Evolutionary conservation across 2,888 invertebrate species (phyloP), one percentile per base, ranked within the genome.

Genomic region (Dynastes maya): DNA sequence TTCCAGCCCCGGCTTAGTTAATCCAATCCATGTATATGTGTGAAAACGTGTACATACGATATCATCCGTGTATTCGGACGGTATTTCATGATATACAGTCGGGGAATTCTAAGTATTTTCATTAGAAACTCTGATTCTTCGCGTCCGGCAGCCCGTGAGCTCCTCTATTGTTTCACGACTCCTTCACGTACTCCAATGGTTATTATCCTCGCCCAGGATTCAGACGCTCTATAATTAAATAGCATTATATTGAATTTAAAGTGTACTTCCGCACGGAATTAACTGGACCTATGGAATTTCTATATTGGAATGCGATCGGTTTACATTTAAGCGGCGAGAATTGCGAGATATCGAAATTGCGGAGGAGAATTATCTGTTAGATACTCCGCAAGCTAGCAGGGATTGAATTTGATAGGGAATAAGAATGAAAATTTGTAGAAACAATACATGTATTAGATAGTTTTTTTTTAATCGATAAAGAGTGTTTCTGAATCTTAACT

Each of bases 91-190:
- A 79, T 77, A 78, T 75, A 68, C 51, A 74, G 58, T 61, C 75
- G 68, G 74, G 79, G 82, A 82, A 82, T 82, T 78, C 80, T 79
- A 80, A 81, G 82, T 80, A 82, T 82, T 85, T 85, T 85, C 85
- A 85, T 85, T 85, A 84, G 82, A 83, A 83, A 82, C 83, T 82
- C 82, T 83, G 84, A 85, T 85, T 85, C 83, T 84, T 81, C 81
- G 82, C 81, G 83, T 83, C 84, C 83, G 82, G 81, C 83, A 83
- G 83, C 83, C 82, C 80, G 83, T 83, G 81, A n/a, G 55, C 55
- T 58, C 81, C 80, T 82, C 83, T 82, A 84, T 84, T 84, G 83
- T 84, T 83, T 83, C 83, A 82, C 78, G 80, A 16, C 55, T 58
- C 55, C 81, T 82, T 78, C 80, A 80, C 77, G 80, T 79, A 79